Percentiles rank a stretch among this genome's conserved stretches.
Conservation (phyloP, 2,113 vertebrate genomes). For the Gopherus evgoodei region DNA sequence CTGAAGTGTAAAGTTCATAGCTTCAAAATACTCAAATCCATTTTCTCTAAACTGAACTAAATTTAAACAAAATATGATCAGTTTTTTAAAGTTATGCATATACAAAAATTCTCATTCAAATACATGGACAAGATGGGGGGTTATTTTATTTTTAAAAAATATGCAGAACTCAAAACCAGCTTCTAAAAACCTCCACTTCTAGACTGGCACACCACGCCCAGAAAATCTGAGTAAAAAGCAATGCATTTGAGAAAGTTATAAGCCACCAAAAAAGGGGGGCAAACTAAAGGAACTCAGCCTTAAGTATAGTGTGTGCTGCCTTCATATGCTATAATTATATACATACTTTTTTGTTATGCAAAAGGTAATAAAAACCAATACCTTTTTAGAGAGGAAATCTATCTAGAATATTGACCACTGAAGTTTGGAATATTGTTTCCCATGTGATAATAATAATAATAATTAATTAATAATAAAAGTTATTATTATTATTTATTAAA, state of each 20-base stretch:
- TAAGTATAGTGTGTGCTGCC: neutral
- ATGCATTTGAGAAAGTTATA: neutral
- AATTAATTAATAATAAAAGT: too few species aligned
- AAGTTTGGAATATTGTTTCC: neutral
- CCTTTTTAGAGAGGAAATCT: neutral
- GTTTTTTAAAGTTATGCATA: neutral
- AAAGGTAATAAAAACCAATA: neutral
- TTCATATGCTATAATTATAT: neutral
- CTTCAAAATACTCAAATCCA: fast-evolving
- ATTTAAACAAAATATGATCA: neutral
- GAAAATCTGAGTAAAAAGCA: neutral
- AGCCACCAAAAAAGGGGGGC: neutral
- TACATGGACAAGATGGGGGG: neutral
- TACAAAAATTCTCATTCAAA: neutral
- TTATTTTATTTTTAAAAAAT: neutral
- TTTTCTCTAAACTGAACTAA: neutral
- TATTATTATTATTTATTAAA: neutral
- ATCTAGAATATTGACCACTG: neutral
- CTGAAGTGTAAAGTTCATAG: neutral
- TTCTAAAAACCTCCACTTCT: neutral
- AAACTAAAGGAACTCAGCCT: neutral
- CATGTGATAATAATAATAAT: neutral
- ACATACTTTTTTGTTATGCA: neutral
- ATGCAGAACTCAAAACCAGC: neutral
- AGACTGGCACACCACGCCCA: neutral